Percentiles rank a stretch among this genome's conserved stretches.
phyloP scores from a whole-genome alignment of 2,797 vertebrate genomes.

The Dendrocincla fuliginosa region DNA sequence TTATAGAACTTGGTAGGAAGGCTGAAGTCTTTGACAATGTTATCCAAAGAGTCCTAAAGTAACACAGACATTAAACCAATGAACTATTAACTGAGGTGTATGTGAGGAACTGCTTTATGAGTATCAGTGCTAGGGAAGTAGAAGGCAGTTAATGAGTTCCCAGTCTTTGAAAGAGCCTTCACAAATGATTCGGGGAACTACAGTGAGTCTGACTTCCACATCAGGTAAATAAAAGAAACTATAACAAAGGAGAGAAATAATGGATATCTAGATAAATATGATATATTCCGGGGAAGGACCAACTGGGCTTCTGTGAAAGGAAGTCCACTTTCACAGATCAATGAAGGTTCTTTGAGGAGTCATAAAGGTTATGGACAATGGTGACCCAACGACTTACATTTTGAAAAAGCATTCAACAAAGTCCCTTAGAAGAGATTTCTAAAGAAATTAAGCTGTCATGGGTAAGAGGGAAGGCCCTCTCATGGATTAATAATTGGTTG shows the following conservation, averaged over 20 bases:
- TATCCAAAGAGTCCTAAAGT: background rate
- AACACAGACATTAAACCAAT: background rate
- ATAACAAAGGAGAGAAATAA: background rate
- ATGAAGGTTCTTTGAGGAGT: background rate
- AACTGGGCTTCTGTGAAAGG: background rate
- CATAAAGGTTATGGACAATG: background rate
- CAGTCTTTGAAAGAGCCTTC: background rate
- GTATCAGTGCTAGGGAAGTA: background rate
- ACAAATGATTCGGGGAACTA: background rate
- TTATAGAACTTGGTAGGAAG: background rate
- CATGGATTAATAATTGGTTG: background rate
- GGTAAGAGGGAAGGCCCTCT: background rate
- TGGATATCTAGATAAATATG: background rate
- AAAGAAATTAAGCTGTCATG: background rate
- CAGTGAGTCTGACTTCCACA: background rate
- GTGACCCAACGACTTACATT: background rate
- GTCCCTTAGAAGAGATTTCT: background rate
- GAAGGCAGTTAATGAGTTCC: background rate
- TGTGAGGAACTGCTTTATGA: background rate
- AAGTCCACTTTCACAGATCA: background rate
- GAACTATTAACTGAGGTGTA: background rate
- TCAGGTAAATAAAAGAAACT: slow-evolving; percentile 12
- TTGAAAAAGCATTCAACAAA: background rate
- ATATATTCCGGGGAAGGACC: background rate
- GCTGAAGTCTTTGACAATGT: background rate